These are phyloP conservation scores for Monopterus albus DNA, from an alignment of 2,113 vertebrate species.

Conservation along the genomic window DNA sequence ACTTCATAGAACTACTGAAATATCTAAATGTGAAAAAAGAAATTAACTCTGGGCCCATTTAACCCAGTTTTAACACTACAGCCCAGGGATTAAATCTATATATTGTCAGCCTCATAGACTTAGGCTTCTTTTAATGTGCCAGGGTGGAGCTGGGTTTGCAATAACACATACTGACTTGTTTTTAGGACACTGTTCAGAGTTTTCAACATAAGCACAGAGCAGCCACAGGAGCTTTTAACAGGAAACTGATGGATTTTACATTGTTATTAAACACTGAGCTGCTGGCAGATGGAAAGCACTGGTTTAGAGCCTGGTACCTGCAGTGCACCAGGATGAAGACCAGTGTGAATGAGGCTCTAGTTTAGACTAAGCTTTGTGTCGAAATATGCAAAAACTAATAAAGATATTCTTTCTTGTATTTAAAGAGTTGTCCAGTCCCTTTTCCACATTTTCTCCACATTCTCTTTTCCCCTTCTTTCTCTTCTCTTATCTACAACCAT, in stretches of 20 bases:
- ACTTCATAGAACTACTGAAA: conserved; percentile 23
- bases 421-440: background rate
- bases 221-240: too few species aligned
- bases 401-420: background rate
- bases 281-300: conserved; percentile 7
- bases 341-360: background rate
- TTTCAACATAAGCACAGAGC: too few species aligned
- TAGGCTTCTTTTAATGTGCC: too few species aligned
- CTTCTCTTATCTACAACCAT: conserved; percentile 22
- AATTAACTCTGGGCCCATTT: too few species aligned
- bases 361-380: background rate
- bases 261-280: too few species aligned
- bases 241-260: too few species aligned
- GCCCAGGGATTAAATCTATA: too few species aligned
- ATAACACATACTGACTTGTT: too few species aligned
- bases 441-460: background rate
- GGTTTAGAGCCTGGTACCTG: background rate
- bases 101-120: too few species aligned
- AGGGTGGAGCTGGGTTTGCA: too few species aligned
- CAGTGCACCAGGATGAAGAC: background rate
- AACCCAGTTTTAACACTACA: too few species aligned
- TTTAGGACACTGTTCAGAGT: too few species aligned
- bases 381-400: background rate
- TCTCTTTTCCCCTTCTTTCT: background rate
- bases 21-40: conserved; percentile 26